Conservation (phyloP, 2,888 invertebrate genomes). For the Bombylius major region DNA sequence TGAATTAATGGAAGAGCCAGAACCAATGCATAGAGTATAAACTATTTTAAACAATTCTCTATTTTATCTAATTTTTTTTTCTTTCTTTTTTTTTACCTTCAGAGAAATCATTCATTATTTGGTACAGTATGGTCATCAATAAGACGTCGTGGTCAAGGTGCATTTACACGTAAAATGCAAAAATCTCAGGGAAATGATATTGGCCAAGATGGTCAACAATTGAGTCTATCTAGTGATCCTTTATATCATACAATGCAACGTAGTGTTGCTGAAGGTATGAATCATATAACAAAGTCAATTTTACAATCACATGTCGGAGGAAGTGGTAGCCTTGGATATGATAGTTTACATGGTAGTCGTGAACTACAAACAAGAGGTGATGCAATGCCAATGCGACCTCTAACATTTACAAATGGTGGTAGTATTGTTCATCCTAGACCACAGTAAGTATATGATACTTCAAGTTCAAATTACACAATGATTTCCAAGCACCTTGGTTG, state of each 20-base stretch:
- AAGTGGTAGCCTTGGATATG: conserved; percentile 9
- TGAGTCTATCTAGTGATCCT: background rate
- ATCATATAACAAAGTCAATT: conserved; percentile 33
- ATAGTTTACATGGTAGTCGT: conserved; percentile 12
- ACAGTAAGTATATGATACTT: background rate
- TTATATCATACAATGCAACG: conserved; percentile 21
- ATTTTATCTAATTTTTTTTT: background rate
- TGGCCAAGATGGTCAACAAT: background rate
- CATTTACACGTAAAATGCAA: conserved; percentile 24
- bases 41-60: background rate
- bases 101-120: conserved; percentile 93
- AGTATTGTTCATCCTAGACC: conserved; percentile 9
- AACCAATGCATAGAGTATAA: conserved; percentile 86
- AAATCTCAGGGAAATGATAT: conserved; percentile 15
- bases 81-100: conserved; percentile 19
- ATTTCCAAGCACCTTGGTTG: no score
- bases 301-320: conserved; percentile 25
- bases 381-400: conserved; percentile 55
- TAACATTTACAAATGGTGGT: conserved; percentile 22
- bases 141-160: conserved; percentile 52
- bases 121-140: conserved; percentile 94
- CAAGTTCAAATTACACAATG: no score
- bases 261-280: conserved; percentile 33
- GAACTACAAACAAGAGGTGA: conserved; percentile 38
- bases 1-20: conserved; percentile 82